Percentiles rank a stretch among this genome's conserved stretches.
Evolutionary conservation across 2,797 vertebrate species (phyloP).

Genomic region (Gallinago stenura): DNA sequence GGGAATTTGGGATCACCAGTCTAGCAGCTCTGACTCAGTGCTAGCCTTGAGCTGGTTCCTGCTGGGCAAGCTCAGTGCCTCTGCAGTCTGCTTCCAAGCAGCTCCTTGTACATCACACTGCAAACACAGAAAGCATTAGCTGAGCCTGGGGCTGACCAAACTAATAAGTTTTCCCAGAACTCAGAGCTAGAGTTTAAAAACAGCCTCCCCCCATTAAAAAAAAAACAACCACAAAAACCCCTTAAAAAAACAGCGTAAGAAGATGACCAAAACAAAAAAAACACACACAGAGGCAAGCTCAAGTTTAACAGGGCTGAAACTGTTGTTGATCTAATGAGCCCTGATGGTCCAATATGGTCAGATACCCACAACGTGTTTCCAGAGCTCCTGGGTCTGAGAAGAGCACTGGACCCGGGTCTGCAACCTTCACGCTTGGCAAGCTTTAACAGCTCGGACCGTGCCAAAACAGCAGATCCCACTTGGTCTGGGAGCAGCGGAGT

Average conservation of each 20-base stretch:
- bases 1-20: background rate
- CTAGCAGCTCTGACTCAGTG: background rate
- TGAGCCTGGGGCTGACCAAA: background rate
- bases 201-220: too few species aligned
- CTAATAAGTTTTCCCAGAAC: background rate
- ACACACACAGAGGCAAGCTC: background rate
- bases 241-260: background rate
- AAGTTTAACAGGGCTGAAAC: background rate
- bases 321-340: background rate
- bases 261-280: background rate
- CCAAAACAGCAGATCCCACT: background rate
- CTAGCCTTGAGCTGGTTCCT: background rate
- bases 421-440: background rate
- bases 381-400: background rate
- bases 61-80: background rate
- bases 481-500: background rate
- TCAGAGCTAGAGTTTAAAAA: background rate
- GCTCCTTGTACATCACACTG: background rate
- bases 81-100: background rate
- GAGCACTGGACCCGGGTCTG: fast-evolving
- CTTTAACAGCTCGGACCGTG: background rate
- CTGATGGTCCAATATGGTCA: background rate
- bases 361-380: fast-evolving
- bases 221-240: background rate
- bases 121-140: background rate